Evolutionary conservation across 2,888 invertebrate species (phyloP).

Genomic region (Eupithecia insigniata): DNA sequence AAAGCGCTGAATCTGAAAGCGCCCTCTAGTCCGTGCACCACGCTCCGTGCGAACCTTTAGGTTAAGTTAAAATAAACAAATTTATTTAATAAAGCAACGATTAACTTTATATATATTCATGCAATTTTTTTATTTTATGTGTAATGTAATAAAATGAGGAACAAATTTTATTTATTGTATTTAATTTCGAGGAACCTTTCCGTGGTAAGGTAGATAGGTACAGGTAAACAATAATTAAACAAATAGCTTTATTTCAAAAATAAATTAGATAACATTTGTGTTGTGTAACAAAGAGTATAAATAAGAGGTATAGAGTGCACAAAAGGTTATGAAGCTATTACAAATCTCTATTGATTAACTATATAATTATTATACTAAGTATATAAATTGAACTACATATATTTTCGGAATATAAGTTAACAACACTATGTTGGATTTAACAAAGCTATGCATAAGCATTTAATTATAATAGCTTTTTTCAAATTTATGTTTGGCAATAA

Average conservation of each 20-base stretch:
- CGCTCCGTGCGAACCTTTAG: slow-evolving; percentile 59
- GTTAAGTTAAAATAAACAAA: slow-evolving; percentile 59
- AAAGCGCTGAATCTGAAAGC: slow-evolving; percentile 34
- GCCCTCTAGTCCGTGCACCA: slow-evolving; percentile 71
- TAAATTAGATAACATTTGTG: slow-evolving; percentile 68
- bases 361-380: neutral
- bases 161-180: slow-evolving; percentile 63
- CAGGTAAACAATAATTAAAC: slow-evolving; percentile 48
- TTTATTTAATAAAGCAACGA: slow-evolving; percentile 69
- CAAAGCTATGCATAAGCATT: neutral
- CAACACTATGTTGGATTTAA: neutral
- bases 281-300: slow-evolving; percentile 40
- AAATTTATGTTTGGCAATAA: neutral
- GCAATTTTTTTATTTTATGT: slow-evolving; percentile 74
- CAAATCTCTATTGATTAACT: slow-evolving; percentile 11
- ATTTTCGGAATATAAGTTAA: slow-evolving; percentile 23
- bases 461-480: neutral
- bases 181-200: neutral
- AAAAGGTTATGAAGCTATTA: neutral
- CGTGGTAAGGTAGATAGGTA: neutral
- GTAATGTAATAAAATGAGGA: slow-evolving; percentile 68
- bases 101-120: slow-evolving; percentile 68
- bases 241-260: slow-evolving; percentile 73
- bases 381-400: neutral
- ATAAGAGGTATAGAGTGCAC: slow-evolving; percentile 28